Conservation (phyloP, 2,113 vertebrate genomes). For the Choloepus hoffmanni region DNA sequence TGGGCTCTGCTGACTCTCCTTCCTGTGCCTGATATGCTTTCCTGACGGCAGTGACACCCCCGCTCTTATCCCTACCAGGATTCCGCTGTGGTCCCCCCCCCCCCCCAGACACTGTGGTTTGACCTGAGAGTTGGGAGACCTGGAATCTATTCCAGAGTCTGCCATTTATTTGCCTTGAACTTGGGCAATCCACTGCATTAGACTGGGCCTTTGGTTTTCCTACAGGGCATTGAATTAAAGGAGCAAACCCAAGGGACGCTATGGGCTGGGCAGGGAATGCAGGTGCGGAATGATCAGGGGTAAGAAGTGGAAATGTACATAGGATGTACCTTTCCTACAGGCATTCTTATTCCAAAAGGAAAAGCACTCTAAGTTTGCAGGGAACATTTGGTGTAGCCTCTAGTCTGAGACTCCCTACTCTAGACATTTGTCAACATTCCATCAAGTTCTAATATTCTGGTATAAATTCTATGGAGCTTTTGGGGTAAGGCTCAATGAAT, state of each 20-base stretch:
- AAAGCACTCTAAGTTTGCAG: fast-evolving
- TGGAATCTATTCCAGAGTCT: background rate
- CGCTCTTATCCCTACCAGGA: background rate
- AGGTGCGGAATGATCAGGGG: background rate
- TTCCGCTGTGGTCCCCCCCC: background rate
- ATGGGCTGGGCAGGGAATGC: background rate
- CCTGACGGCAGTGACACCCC: background rate
- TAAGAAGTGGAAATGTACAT: fast-evolving
- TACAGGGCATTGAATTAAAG: background rate
- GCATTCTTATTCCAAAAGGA: background rate
- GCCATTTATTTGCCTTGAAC: constrained; percentile 1
- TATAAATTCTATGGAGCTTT: background rate
- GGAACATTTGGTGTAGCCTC: background rate
- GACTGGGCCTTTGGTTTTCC: background rate
- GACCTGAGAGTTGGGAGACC: background rate
- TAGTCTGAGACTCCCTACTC: background rate
- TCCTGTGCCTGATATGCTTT: background rate
- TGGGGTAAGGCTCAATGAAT: background rate
- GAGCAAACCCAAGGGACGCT: background rate
- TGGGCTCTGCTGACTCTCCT: background rate
- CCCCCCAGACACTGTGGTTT: background rate
- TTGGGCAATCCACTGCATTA: background rate
- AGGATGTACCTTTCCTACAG: background rate
- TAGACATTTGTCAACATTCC: background rate
- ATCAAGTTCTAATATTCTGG: background rate